Percentiles rank a stretch among this genome's conserved stretches.
Evolutionary conservation across 2,113 vertebrate genomes (phyloP).

Genomic region (Neoarius graeffei): DNA sequence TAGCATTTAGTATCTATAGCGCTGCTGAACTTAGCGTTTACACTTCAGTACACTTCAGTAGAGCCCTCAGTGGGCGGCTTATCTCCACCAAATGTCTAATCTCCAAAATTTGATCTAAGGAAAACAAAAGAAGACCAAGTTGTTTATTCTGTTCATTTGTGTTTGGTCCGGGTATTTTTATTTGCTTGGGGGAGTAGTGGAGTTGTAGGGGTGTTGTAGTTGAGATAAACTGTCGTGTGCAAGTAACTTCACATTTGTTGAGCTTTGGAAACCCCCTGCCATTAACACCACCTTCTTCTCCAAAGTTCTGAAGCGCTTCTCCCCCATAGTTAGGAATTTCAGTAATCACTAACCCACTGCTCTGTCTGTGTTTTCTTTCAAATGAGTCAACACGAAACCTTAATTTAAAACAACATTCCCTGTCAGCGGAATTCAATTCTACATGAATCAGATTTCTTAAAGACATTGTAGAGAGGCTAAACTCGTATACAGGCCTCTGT

Average conservation of each 20-base stretch:
- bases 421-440: background rate
- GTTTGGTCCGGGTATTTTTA: background rate
- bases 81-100: slow-evolving; percentile 46
- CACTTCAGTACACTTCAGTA: background rate
- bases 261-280: slow-evolving; percentile 54
- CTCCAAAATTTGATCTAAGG: slow-evolving; percentile 38
- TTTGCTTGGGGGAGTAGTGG: no score
- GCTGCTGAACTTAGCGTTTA: background rate
- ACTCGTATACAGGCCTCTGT: background rate
- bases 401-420: slow-evolving; percentile 46
- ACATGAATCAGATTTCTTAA: background rate
- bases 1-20: background rate
- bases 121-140: slow-evolving; percentile 35
- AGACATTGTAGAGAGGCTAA: background rate
- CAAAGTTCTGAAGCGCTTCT: slow-evolving; percentile 41
- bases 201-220: background rate
- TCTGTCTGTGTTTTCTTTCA: slow-evolving; percentile 43
- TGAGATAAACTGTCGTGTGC: slow-evolving; percentile 40
- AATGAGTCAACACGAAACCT: slow-evolving; percentile 37
- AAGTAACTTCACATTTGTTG: slow-evolving; percentile 50
- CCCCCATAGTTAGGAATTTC: slow-evolving; percentile 57
- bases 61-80: background rate
- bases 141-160: slow-evolving; percentile 59
- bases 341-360: slow-evolving; percentile 46
- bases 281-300: slow-evolving; percentile 32